phyloP scores from a whole-genome alignment of 2,888 invertebrate species.

The Agriopis marginaria region DNA sequence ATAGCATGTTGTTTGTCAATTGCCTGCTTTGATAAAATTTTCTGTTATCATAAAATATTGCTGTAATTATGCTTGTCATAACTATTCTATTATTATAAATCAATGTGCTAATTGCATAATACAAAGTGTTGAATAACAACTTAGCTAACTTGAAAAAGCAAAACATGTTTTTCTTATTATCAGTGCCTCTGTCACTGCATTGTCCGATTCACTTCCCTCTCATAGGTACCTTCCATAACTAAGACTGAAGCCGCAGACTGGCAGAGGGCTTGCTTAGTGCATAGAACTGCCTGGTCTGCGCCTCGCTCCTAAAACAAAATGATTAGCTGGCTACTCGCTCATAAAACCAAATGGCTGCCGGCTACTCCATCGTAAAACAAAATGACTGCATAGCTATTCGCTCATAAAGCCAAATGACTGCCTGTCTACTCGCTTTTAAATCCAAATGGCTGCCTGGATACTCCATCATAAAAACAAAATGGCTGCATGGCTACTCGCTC shows the following conservation, averaged over 20 bases:
- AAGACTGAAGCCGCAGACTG: background rate
- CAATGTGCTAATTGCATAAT: slow-evolving; percentile 15
- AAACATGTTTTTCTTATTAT: background rate
- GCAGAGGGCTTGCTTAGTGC: too few relatives aligned
- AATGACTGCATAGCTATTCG: too few relatives aligned
- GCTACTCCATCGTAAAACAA: too few relatives aligned
- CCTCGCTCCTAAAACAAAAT: too few relatives aligned
- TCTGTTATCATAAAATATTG: slow-evolving; percentile 31
- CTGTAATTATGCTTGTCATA: slow-evolving; percentile 8
- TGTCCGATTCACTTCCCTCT: background rate
- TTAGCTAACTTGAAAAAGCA: background rate
- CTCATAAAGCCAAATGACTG: too few relatives aligned
- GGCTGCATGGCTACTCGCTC: too few relatives aligned
- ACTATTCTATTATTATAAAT: slow-evolving; percentile 4
- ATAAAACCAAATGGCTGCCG: too few relatives aligned
- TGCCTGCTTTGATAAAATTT: slow-evolving; percentile 6
- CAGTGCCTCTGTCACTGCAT: background rate
- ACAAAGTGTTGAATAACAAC: slow-evolving; percentile 6
- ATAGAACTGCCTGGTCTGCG: too few relatives aligned
- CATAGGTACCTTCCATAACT: background rate
- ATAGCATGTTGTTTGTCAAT: slow-evolving; percentile 10
- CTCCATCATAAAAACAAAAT: too few relatives aligned
- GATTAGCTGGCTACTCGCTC: too few relatives aligned
- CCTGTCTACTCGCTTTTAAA: too few relatives aligned
- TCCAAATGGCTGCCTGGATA: too few relatives aligned